Conservation (phyloP, 1,140 invertebrate species). For the Bombus sibiricus region DNA sequence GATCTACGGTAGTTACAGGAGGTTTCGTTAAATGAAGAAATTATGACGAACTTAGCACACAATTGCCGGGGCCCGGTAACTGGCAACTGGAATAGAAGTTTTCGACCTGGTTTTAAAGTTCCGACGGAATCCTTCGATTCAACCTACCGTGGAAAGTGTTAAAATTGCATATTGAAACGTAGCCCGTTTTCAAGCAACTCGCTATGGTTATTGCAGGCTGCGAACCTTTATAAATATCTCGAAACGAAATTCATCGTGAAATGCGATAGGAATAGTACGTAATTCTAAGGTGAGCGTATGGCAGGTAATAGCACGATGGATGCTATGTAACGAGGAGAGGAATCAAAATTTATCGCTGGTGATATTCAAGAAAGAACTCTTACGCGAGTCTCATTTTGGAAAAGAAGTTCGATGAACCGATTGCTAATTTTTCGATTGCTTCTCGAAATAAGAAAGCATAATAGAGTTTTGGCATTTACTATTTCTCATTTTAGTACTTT, state of each 20-base stretch:
- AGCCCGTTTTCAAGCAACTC: background rate
- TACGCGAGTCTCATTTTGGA: background rate
- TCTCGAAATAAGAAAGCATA: too few species aligned
- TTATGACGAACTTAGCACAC: conserved; percentile 26
- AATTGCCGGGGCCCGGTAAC: conserved; percentile 9
- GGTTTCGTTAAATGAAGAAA: conserved; percentile 34
- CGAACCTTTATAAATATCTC: conserved; percentile 21
- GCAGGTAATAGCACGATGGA: background rate
- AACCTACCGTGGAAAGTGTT: background rate
- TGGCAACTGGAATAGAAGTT: conserved; percentile 13
- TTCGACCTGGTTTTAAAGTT: conserved; percentile 32
- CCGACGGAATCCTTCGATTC: conserved; percentile 17
- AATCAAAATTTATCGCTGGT: background rate
- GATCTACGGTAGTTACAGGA: conserved; percentile 21
- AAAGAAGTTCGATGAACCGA: background rate
- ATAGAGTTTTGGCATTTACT: too few species aligned
- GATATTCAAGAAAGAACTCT: background rate
- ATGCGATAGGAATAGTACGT: background rate
- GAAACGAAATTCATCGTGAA: background rate
- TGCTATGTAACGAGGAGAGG: background rate
- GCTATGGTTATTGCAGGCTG: conserved; percentile 4
- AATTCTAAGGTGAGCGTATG: background rate
- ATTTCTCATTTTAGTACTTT: too few species aligned
- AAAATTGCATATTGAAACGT: conserved; percentile 25
- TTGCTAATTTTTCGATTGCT: background rate